phyloP scores from a whole-genome alignment of 1,140 invertebrate species.

The Diprion similis region DNA sequence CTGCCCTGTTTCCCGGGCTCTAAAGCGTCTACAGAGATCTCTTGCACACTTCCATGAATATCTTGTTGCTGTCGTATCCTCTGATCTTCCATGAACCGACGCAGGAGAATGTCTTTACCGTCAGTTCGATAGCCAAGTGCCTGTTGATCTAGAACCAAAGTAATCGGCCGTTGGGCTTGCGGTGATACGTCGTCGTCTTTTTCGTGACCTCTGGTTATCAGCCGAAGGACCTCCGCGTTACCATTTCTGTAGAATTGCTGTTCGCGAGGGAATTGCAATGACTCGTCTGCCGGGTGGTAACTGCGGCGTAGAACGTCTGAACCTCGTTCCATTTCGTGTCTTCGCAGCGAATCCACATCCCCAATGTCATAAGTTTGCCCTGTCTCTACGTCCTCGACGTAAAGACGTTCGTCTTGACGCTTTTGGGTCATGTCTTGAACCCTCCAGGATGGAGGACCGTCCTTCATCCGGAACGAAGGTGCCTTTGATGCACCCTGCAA shows the following conservation, averaged over 20 bases:
- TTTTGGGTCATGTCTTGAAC: background rate
- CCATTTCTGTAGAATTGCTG: conserved; percentile 82
- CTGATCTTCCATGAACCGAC: conserved; percentile 83
- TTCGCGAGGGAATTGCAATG: conserved; percentile 62
- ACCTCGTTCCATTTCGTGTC: conserved; percentile 79
- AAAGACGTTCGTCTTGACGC: conserved; percentile 48
- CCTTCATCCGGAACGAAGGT: conserved; percentile 24
- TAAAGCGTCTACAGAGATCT: conserved; percentile 45
- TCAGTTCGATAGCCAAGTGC: conserved; percentile 68
- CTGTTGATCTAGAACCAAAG: conserved; percentile 67
- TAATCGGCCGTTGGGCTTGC: conserved; percentile 53
- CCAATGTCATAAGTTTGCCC: conserved; percentile 52
- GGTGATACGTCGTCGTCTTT: conserved; percentile 60
- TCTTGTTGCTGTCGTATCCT: conserved; percentile 50
- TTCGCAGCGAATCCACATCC: conserved; percentile 74
- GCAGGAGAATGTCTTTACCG: conserved; percentile 82
- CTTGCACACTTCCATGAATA: conserved; percentile 40
- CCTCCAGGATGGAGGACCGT: conserved; percentile 27
- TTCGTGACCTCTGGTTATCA: conserved; percentile 75
- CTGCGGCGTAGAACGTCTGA: conserved; percentile 64
- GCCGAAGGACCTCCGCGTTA: conserved; percentile 79
- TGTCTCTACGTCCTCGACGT: conserved; percentile 60
- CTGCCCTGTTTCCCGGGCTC: conserved; percentile 57
- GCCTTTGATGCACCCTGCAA: conserved; percentile 15
- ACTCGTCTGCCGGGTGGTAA: conserved; percentile 57